These are phyloP conservation scores for Eubucco bourcierii DNA, from an alignment of 2,113 vertebrate species.

Conservation along the genomic window DNA sequence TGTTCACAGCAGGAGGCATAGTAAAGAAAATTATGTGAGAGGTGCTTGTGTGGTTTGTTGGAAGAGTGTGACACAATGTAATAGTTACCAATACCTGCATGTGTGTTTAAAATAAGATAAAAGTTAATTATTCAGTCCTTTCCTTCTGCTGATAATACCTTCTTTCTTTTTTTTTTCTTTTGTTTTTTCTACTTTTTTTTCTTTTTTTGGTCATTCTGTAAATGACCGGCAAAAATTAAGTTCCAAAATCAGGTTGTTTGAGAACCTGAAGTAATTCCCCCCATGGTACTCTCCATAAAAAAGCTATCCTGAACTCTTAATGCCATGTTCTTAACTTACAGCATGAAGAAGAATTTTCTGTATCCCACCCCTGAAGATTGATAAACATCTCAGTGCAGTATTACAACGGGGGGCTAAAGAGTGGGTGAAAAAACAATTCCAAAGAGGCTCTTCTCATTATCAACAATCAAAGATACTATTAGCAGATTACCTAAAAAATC, in stretches of 20 bases:
- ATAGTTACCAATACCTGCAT: background rate
- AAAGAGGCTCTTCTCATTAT: background rate
- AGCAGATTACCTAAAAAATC: background rate
- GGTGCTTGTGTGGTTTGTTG: background rate
- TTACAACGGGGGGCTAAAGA: background rate
- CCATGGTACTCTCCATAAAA: background rate
- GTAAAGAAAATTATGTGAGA: background rate
- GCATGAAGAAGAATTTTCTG: background rate
- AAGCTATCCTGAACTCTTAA: background rate
- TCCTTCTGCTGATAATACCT: background rate
- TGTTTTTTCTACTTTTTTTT: too few relatives aligned
- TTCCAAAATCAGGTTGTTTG: background rate
- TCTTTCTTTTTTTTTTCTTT: background rate
- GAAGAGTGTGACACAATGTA: background rate
- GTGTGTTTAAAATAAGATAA: background rate
- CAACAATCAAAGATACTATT: constrained; percentile 4
- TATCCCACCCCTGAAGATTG: background rate
- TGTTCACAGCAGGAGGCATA: fast-evolving
- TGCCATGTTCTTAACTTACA: background rate
- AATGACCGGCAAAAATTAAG: background rate
- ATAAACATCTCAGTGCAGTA: background rate
- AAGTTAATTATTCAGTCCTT: constrained; percentile 29
- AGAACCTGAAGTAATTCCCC: background rate
- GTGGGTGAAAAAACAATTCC: background rate
- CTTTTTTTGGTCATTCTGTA: background rate